Evolutionary conservation across 2,113 vertebrate species (phyloP).

Genomic region (Engraulis encrasicolus): DNA sequence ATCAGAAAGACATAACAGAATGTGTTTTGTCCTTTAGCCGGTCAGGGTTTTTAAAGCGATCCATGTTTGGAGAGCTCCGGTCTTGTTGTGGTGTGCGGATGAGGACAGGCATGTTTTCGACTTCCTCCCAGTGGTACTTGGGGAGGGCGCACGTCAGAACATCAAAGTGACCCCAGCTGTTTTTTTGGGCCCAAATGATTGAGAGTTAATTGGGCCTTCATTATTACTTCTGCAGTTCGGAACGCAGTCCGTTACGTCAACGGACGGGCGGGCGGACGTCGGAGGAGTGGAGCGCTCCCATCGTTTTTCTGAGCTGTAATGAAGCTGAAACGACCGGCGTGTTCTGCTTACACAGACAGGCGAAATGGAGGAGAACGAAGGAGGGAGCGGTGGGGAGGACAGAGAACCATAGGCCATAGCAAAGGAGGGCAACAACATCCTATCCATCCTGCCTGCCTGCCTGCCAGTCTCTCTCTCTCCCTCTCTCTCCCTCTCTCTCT

Average conservation of each 20-base stretch:
- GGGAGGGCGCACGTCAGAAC: background rate
- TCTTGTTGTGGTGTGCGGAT: background rate
- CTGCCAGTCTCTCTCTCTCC: background rate
- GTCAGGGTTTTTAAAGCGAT: background rate
- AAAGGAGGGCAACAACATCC: background rate
- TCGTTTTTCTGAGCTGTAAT: constrained; percentile 30
- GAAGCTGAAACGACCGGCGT: constrained; percentile 25
- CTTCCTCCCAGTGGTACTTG: background rate
- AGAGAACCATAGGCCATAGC: background rate
- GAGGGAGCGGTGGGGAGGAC: background rate
- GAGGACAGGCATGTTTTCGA: background rate
- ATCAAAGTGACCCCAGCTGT: background rate
- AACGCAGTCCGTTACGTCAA: background rate
- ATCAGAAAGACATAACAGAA: background rate
- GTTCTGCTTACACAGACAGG: background rate
- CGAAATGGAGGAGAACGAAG: background rate
- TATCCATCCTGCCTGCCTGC: no score
- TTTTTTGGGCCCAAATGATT: background rate
- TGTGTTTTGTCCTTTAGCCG: background rate
- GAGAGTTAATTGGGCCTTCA: constrained; percentile 6
- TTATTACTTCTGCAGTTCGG: background rate
- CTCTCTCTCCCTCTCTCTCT: background rate
- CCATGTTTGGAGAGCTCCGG: constrained; percentile 1
- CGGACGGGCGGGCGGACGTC: background rate
- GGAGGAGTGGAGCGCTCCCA: background rate